Evolutionary conservation across 1,140 invertebrate genomes (phyloP).

Genomic region (Cardiocondyla obscurior): DNA sequence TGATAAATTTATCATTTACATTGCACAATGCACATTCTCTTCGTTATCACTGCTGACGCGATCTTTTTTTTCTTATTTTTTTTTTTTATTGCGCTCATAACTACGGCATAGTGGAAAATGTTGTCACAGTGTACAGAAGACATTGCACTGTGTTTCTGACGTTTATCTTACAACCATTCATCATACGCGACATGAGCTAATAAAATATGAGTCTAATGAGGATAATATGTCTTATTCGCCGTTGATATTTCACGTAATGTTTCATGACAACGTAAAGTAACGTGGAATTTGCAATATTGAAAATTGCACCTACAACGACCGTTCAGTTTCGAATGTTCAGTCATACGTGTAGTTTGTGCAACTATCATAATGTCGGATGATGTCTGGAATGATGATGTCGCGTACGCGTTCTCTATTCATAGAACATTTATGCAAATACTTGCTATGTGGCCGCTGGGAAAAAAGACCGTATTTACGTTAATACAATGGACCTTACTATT

Average conservation of each 20-base stretch:
- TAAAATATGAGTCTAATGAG: slow-evolving; percentile 10
- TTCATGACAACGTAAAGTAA: neutral
- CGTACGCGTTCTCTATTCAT: slow-evolving; percentile 25
- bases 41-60: neutral
- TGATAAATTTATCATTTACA: neutral
- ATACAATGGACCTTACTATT: neutral
- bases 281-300: neutral
- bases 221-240: neutral
- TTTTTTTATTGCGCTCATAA: neutral
- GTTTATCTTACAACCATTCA: slow-evolving; percentile 18
- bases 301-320: neutral
- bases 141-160: neutral
- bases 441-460: slow-evolving; percentile 24
- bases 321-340: slow-evolving; percentile 3
- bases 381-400: slow-evolving; percentile 32
- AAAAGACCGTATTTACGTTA: neutral
- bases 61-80: too few species aligned
- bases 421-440: slow-evolving; percentile 11
- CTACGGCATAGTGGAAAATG: neutral
- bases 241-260: neutral
- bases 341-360: neutral
- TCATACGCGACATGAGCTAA: neutral
- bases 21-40: neutral
- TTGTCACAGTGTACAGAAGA: neutral
- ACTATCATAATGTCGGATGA: slow-evolving; percentile 11